Evolutionary conservation across 2,888 invertebrate genomes (phyloP), one percentile per base, ranked within the genome.

Genomic region (Amphimallon solstitiale): DNA sequence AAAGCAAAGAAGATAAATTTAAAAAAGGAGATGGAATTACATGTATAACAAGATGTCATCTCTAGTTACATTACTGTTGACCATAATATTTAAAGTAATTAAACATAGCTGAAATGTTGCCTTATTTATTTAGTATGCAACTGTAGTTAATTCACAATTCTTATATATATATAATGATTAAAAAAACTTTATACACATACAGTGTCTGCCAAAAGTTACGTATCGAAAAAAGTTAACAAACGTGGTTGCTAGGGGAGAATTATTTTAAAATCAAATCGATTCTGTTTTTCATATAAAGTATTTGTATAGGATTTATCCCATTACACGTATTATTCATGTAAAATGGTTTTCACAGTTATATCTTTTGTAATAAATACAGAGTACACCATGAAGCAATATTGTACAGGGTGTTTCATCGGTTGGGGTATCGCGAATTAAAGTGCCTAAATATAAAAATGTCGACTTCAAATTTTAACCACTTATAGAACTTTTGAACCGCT

Each of bases 101-200:
- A 45, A 68, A 65, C 59, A 63, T 51, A 63, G 49, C 62, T 62
- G 19, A 66, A 66, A 49, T 66, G 63, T 66, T 66, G 66, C 66
- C 66, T 66, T 66, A 66, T 66, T 66, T 66, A 48, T 63, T 52
- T 45, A 63, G 43, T 63, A 51, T 43, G 63, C 63, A 63, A 63
- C 63, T 38, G 52, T 63, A 63, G 63, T 51, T 63, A 52, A 63
- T 63, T 52, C 51, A 49, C 52, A 52, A 63, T 49, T 63, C 63
- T 52, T 52, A 63, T 29, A 56, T 7, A 40, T 40, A 54, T 54
- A 43, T 40, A 29, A 54, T 40, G 23, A 56, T 17, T 2, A 35
- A 52, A 48, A 61, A 29, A 35, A 37, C 21, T 14, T 61, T 48
- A 40, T 40, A 21, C 54, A 52, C 15, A 51, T 52, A 54, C 56